These are phyloP conservation scores for Hirtodrosophila duncani DNA, from an alignment of 2,888 invertebrate species.

Conservation along the genomic window DNA sequence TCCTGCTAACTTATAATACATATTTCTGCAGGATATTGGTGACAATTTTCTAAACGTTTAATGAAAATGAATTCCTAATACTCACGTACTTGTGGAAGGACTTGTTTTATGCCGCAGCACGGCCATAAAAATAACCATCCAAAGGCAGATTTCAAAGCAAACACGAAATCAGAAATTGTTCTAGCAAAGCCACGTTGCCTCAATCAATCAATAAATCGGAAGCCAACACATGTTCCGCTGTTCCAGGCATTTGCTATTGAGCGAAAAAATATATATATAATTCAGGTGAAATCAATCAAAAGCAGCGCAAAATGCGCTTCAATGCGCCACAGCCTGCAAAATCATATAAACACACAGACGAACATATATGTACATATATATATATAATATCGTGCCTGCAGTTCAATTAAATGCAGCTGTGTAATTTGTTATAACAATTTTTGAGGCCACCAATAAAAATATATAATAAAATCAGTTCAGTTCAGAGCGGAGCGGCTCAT, in stretches of 20 bases:
- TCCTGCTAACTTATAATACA: too few species aligned
- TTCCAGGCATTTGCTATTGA: conserved; percentile 39
- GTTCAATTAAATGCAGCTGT: conserved; percentile 45
- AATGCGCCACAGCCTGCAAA: conserved; percentile 2
- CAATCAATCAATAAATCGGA: conserved; percentile 56
- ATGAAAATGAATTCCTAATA: conserved; percentile 64
- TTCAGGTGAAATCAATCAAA: conserved; percentile 52
- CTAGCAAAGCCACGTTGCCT: background rate
- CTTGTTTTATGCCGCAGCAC: conserved; percentile 36
- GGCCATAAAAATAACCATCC: conserved; percentile 32
- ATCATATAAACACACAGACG: background rate
- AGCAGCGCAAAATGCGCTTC: conserved; percentile 12
- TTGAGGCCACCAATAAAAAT: conserved; percentile 1
- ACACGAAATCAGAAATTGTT: conserved; percentile 1
- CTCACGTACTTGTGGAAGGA: conserved; percentile 43
- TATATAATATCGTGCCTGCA: conserved; percentile 1
- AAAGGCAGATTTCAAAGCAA: background rate
- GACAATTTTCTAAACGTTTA: conserved; percentile 27
- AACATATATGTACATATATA: background rate
- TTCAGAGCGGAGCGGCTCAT: conserved; percentile 1
- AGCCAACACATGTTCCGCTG: background rate
- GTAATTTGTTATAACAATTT: conserved; percentile 15
- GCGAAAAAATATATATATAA: conserved; percentile 20
- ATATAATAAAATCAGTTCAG: conserved; percentile 1
- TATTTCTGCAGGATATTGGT: conserved; percentile 36